phyloP scores from a whole-genome alignment of 2,888 invertebrate genomes.

The Drosophila mettleri region DNA sequence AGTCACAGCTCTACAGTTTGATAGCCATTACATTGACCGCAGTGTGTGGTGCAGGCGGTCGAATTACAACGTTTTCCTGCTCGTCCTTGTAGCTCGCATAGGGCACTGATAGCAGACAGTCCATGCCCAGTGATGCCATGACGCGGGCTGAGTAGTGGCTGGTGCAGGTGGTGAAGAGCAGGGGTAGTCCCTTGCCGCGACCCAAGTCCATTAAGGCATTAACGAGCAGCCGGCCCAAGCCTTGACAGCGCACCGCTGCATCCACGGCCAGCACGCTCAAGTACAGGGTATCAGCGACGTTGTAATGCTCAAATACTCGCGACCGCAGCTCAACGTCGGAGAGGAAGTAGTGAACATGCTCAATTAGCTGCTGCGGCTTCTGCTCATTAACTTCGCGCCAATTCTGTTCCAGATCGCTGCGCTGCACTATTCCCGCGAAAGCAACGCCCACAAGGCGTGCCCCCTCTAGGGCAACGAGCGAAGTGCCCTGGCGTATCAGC shows the following conservation, averaged over 20 bases:
- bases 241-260: conserved; percentile 50
- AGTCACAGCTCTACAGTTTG: conserved; percentile 25
- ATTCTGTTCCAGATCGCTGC: conserved; percentile 43
- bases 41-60: conserved; percentile 67
- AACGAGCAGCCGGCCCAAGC: conserved; percentile 66
- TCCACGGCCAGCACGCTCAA: conserved; percentile 58
- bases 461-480: conserved; percentile 49
- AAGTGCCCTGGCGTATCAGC: conserved; percentile 44
- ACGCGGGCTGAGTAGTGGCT: conserved; percentile 68
- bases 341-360: conserved; percentile 61
- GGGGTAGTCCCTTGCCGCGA: conserved; percentile 50
- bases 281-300: conserved; percentile 54
- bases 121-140: conserved; percentile 63
- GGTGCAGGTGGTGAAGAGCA: conserved; percentile 70
- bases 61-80: conserved; percentile 56
- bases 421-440: conserved; percentile 32
- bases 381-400: conserved; percentile 30
- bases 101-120: conserved; percentile 44
- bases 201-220: conserved; percentile 59
- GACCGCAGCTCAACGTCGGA: conserved; percentile 63
- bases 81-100: conserved; percentile 67
- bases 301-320: conserved; percentile 52
- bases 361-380: conserved; percentile 29
- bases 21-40: conserved; percentile 50
- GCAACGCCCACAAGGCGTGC: conserved; percentile 52